Conservation (phyloP, 2,113 vertebrate species). For the Vidua macroura region DNA sequence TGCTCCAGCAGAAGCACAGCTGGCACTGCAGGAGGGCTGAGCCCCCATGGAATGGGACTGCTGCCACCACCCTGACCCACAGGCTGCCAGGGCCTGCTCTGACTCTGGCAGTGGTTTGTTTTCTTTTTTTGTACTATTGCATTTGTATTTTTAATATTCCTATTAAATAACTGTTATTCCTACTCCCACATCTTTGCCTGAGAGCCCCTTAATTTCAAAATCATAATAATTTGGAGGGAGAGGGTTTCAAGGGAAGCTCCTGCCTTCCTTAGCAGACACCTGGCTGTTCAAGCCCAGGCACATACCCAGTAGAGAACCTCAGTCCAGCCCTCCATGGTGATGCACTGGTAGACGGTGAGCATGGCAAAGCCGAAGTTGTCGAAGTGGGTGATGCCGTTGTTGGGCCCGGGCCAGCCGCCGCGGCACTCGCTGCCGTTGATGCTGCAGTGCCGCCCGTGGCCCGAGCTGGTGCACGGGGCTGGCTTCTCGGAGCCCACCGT, state of each 20-base stretch:
- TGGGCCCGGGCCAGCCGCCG: slow-evolving; percentile 88
- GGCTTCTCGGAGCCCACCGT: slow-evolving; percentile 81
- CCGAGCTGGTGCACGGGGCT: slow-evolving; percentile 87
- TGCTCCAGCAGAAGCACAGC: too few species aligned
- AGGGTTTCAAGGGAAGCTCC: not conserved
- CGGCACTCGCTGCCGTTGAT: slow-evolving; percentile 90
- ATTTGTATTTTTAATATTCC: not conserved
- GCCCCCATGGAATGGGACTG: too few species aligned
- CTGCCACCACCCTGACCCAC: too few species aligned
- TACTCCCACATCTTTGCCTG: not conserved
- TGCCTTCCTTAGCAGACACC: not conserved
- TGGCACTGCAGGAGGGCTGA: too few species aligned
- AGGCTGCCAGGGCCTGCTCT: too few species aligned
- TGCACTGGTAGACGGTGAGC: slow-evolving; percentile 96
- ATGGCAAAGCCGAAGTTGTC: slow-evolving; percentile 97
- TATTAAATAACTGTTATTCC: not conserved
- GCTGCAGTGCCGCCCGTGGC: slow-evolving; percentile 86
- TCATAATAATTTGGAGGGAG: not conserved
- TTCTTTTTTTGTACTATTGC: too few species aligned
- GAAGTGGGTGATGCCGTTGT: slow-evolving; percentile 95
- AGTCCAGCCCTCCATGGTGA: slow-evolving; percentile 97
- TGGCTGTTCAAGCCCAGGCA: not conserved
- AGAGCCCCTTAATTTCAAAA: not conserved
- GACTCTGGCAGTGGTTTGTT: too few species aligned
- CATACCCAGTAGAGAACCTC: slow-evolving; percentile 93